phyloP scores from a whole-genome alignment of 2,797 vertebrate genomes.

The Semaprochilodus insignis region DNA sequence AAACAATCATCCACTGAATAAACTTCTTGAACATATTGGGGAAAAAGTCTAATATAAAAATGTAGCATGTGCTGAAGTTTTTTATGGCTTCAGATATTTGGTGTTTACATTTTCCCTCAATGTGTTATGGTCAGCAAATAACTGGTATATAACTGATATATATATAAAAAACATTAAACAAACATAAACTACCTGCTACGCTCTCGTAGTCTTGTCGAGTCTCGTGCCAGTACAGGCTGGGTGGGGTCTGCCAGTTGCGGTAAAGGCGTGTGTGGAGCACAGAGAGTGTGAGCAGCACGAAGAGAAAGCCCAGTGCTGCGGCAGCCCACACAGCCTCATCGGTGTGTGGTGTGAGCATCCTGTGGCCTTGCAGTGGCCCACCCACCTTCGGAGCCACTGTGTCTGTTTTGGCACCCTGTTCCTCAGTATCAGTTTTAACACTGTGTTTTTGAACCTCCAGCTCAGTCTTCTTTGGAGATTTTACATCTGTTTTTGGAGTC shows the following conservation, averaged over 20 bases:
- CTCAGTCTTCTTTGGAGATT: neutral
- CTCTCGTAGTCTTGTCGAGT: slow-evolving; percentile 82
- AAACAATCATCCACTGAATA: too few species aligned
- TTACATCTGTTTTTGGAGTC: neutral
- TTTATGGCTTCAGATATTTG: too few species aligned
- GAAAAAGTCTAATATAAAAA: too few species aligned
- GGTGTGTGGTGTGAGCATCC: slow-evolving; percentile 74
- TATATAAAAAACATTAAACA: too few species aligned
- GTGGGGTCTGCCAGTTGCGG: slow-evolving; percentile 81
- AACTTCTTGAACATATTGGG: too few species aligned
- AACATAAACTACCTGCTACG: slow-evolving; percentile 79
- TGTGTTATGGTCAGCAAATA: too few species aligned
- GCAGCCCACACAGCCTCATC: slow-evolving; percentile 90
- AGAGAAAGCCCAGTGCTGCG: slow-evolving; percentile 85
- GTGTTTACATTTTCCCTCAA: too few species aligned
- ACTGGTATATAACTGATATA: too few species aligned
- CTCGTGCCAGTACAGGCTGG: slow-evolving; percentile 87
- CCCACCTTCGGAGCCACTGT: slow-evolving; percentile 1
- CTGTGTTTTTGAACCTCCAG: slow-evolving; percentile 27
- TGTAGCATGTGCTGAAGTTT: too few species aligned
- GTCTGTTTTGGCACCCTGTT: slow-evolving; percentile 28
- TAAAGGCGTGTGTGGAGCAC: slow-evolving; percentile 89
- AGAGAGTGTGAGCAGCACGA: slow-evolving; percentile 84
- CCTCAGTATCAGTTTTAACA: slow-evolving; percentile 34
- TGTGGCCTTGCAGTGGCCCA: slow-evolving; percentile 10